Evolutionary conservation across 2,113 vertebrate species (phyloP), one percentile per base, ranked within the genome.

Genomic region (Diglossa brunneiventris): DNA sequence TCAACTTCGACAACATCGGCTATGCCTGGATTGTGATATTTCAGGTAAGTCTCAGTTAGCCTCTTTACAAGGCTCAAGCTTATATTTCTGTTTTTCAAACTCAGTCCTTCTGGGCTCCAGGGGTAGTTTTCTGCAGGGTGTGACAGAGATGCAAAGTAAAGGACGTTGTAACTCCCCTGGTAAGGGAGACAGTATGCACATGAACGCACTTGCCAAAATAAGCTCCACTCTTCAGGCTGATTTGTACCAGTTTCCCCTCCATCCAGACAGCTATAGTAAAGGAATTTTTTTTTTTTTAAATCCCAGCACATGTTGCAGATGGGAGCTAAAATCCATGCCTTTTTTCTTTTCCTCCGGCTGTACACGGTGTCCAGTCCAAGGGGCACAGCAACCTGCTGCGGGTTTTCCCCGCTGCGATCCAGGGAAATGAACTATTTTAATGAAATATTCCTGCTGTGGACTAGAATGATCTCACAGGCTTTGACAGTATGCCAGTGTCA

Each of bases 21-120:
- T 99, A 99, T 2, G 99, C 99, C 91, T 99, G 99, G 99, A 99
- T 99, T 15, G 99, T 99, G 55, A 99, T 99, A 95, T 99, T 99
- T 97, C 99, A 99, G 99, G 99, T 99, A 94, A 90, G 59, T 50
- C 18, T 16, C 26, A 49, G 28, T 20, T 53, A 67, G 30, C 42
- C 47, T 74, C 50, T 63, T 74, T 61, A 50, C 24, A 56, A 63
- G 28, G 37, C 61, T 94, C 46, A 56, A 49, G n/a, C 35, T 58
- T 7, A 30, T 70, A 59, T 77, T 66, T 20, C n/a, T 63, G 18
- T 13, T 83, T 68, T 88, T 52, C 35, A 31, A 18, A 33, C 18
- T 78, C 52, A 53, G 4, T 67, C 30, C 70, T 82, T 70, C 46
- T 81, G n/a, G 59, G 42, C 6, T 81, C 17, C 39, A 5, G 1